These are phyloP conservation scores for Saxidomus purpurata DNA, from an alignment of 1,140 invertebrate genomes.

Conservation along the genomic window DNA sequence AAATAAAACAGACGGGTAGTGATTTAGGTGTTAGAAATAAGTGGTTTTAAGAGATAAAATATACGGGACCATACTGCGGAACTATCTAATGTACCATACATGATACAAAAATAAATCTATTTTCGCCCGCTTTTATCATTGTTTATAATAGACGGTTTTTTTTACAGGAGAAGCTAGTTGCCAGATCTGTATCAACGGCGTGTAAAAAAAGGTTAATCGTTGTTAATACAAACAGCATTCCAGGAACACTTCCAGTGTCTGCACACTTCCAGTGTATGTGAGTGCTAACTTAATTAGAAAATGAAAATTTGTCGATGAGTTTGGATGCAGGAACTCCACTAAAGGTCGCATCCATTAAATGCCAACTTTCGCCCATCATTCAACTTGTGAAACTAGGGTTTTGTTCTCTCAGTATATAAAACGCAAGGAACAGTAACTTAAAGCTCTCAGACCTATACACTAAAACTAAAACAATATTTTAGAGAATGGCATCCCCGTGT, in stretches of 20 bases:
- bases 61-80: neutral
- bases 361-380: too few species aligned
- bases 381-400: too few species aligned
- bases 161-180: neutral
- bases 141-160: conserved; percentile 22
- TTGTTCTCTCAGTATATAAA: too few species aligned
- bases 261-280: too few species aligned
- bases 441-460: too few species aligned
- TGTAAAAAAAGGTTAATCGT: neutral
- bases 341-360: too few species aligned
- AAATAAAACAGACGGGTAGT: neutral
- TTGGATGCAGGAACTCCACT: too few species aligned
- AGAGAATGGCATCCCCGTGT: neutral
- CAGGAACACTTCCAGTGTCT: neutral
- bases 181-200: neutral
- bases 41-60: too few species aligned
- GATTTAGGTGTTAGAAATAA: too few species aligned
- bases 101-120: neutral
- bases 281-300: neutral
- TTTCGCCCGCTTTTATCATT: neutral
- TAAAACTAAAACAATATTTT: neutral
- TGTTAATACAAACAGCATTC: neutral
- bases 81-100: neutral
- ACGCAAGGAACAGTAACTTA: too few species aligned
- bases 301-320: too few species aligned